Percentiles rank a stretch among this genome's conserved stretches.
Evolutionary conservation across 2,888 invertebrate species (phyloP).

Genomic region (Drosophila longiperda): DNA sequence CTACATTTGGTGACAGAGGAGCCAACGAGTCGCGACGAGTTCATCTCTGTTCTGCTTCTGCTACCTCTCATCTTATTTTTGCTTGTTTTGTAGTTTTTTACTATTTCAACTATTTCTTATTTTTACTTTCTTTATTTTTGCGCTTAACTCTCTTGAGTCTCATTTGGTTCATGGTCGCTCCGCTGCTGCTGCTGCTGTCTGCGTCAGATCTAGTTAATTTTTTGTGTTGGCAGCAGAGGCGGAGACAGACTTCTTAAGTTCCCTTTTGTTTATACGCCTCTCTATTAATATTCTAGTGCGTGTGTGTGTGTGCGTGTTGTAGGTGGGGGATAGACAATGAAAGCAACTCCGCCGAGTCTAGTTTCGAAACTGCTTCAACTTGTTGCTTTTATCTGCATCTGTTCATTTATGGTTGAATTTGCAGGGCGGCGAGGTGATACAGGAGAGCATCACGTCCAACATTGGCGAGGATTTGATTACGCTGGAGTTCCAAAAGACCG

Average conservation of each 20-base stretch:
- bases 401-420: neutral
- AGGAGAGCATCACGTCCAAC: conserved; percentile 96
- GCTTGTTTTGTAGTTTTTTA: conserved; percentile 34
- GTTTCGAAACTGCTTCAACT: conserved; percentile 46
- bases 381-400: conserved; percentile 49
- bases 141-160: conserved; percentile 71
- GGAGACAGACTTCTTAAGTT: conserved; percentile 22
- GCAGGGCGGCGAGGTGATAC: conserved; percentile 96
- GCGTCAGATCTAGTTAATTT: conserved; percentile 68
- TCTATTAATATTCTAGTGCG: conserved; percentile 69
- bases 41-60: conserved; percentile 44
- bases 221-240: conserved; percentile 37
- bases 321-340: neutral
- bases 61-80: conserved; percentile 10
- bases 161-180: conserved; percentile 76
- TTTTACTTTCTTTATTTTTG: conserved; percentile 31
- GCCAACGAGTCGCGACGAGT: conserved; percentile 28
- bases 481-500: conserved; percentile 94
- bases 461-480: conserved; percentile 95
- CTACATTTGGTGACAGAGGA: conserved; percentile 56
- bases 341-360: conserved; percentile 1
- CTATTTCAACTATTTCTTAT: conserved; percentile 12
- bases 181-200: conserved; percentile 31
- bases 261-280: conserved; percentile 35
- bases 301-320: neutral